These are phyloP conservation scores for Aleiodes alternator DNA, from an alignment of 2,888 invertebrate species.

Conservation along the genomic window DNA sequence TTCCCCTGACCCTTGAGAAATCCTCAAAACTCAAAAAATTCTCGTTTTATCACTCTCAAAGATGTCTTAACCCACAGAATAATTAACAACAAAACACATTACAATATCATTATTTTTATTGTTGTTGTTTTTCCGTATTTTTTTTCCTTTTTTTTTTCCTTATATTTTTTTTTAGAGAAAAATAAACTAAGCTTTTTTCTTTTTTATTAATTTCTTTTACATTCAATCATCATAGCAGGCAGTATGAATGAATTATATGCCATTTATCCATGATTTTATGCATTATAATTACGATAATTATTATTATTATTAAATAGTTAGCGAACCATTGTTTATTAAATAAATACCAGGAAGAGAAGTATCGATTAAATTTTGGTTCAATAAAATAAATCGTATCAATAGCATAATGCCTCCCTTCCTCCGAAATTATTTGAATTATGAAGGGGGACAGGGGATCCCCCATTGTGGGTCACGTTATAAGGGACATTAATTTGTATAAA, in stretches of 20 bases:
- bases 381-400: conserved; percentile 52
- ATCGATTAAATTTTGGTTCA: conserved; percentile 55
- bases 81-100: conserved; percentile 16
- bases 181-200: conserved; percentile 50
- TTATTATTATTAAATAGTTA: conserved; percentile 52
- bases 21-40: too few species aligned
- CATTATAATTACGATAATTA: conserved; percentile 44
- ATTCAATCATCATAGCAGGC: conserved; percentile 66
- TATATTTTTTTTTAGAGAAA: conserved; percentile 35
- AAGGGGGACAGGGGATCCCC: conserved; percentile 51
- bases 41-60: too few species aligned
- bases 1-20: too few species aligned
- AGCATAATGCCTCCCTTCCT: conserved; percentile 52
- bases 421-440: conserved; percentile 49
- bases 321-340: conserved; percentile 65
- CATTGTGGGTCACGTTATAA: conserved; percentile 77
- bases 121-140: too few species aligned
- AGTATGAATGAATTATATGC: conserved; percentile 65
- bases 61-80: too few species aligned
- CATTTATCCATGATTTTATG: conserved; percentile 55
- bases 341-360: conserved; percentile 66
- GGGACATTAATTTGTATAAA: conserved; percentile 83
- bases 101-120: conserved; percentile 26
- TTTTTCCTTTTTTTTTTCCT: too few species aligned
- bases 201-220: conserved; percentile 57